Evolutionary conservation across 2,113 vertebrate species (phyloP).

Genomic region (Microcebus lehilahytsara): DNA sequence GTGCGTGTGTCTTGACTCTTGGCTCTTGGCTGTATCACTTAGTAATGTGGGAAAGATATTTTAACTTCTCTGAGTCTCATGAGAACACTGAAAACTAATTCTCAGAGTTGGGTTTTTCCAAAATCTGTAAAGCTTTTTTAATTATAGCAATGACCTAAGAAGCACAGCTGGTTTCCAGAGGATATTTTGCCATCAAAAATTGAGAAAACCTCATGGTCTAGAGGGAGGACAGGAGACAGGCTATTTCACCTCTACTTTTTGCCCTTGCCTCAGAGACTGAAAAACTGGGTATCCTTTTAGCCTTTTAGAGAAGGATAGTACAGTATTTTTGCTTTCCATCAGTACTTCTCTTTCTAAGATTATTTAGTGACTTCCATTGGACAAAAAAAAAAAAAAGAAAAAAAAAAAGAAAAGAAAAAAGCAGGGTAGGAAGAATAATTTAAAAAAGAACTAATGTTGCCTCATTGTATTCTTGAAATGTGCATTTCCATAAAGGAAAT

Average conservation of each 20-base stretch:
- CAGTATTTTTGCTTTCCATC: neutral
- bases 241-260: neutral
- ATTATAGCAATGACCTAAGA: slow-evolving; percentile 23
- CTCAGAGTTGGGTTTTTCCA: neutral
- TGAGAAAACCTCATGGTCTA: neutral
- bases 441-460: neutral
- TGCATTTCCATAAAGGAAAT: neutral
- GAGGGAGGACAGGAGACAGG: neutral
- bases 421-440: neutral
- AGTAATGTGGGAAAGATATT: neutral
- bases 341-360: neutral
- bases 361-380: neutral
- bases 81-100: neutral
- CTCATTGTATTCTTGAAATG: neutral
- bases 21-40: neutral
- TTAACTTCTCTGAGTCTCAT: neutral
- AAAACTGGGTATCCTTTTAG: neutral
- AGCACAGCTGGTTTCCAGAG: slow-evolving; percentile 3
- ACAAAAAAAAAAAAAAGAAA: neutral
- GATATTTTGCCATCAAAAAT: neutral
- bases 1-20: neutral
- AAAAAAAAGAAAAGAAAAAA: neutral
- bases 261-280: neutral
- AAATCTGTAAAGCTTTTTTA: slow-evolving; percentile 38
- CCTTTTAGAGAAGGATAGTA: neutral